Evolutionary conservation across 2,113 vertebrate genomes (phyloP).

Genomic region (Rynchops niger): DNA sequence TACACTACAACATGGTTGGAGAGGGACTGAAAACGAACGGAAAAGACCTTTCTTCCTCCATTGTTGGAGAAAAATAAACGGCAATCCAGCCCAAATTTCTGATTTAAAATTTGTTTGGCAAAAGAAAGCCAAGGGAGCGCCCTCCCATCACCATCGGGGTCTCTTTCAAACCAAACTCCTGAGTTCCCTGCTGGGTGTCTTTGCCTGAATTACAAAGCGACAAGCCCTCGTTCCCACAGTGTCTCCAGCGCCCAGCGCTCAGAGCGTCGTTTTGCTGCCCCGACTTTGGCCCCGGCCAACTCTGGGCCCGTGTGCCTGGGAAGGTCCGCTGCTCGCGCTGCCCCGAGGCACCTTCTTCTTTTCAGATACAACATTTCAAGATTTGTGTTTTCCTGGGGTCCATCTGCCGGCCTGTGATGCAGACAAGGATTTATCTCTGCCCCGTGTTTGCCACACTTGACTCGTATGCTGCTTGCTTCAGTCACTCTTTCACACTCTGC

Average conservation of each 20-base stretch:
- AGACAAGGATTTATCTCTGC: neutral
- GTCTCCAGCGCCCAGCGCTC: neutral
- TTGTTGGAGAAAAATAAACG: neutral
- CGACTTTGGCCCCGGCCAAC: fast-evolving
- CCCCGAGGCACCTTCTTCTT: neutral
- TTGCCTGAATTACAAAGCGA: neutral
- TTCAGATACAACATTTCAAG: neutral
- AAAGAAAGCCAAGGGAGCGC: neutral
- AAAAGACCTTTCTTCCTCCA: neutral
- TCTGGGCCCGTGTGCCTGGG: neutral
- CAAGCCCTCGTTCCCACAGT: fast-evolving
- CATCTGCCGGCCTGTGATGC: neutral
- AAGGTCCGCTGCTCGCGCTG: neutral
- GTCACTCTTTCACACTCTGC: neutral
- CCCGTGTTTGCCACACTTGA: neutral
- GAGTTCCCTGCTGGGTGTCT: neutral
- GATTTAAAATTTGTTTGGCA: neutral
- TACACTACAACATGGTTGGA: neutral
- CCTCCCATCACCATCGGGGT: neutral
- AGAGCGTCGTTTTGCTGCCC: neutral
- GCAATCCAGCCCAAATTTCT: neutral
- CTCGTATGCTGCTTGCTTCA: neutral
- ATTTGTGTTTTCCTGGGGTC: neutral
- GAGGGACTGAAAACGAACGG: neutral
- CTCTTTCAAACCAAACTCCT: neutral